These are phyloP conservation scores for Colinus virginianus DNA, from an alignment of 2,113 vertebrate genomes.

Conservation along the genomic window DNA sequence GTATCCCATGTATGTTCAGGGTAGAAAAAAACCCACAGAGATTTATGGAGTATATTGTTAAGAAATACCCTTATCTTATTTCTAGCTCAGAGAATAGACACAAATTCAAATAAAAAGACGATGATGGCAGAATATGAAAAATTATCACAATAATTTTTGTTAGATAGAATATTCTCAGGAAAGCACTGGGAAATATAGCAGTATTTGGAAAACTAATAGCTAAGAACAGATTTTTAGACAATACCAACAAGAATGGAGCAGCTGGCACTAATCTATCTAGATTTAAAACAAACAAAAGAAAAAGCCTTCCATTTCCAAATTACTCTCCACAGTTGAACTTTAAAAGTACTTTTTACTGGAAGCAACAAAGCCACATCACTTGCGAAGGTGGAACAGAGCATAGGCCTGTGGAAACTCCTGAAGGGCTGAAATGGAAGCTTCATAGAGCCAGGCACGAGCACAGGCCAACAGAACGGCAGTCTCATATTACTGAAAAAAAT, in stretches of 20 bases:
- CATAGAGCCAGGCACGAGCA: not conserved
- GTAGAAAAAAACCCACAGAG: not conserved
- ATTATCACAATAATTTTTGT: slow-evolving; percentile 7
- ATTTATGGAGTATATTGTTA: not conserved
- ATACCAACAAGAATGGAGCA: not conserved
- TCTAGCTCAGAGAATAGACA: not conserved
- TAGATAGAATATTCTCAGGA: not conserved
- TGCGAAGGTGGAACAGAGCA: not conserved
- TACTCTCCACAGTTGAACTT: not conserved
- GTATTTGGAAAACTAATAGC: not conserved
- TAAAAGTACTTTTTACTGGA: not conserved
- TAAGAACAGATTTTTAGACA: not conserved
- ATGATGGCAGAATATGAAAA: not conserved
- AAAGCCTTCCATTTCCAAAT: not conserved
- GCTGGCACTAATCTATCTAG: not conserved
- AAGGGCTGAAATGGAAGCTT: not conserved
- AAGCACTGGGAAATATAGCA: not conserved
- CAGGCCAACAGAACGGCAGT: not conserved
- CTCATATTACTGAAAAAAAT: not conserved
- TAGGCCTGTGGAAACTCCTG: not conserved
- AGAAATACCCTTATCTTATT: not conserved
- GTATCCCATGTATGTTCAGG: not conserved
- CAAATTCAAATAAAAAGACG: not conserved
- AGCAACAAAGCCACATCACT: not conserved
- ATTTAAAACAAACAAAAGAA: not conserved